phyloP scores from a whole-genome alignment of 2,113 vertebrate genomes.

The Nesogale talazaci region DNA sequence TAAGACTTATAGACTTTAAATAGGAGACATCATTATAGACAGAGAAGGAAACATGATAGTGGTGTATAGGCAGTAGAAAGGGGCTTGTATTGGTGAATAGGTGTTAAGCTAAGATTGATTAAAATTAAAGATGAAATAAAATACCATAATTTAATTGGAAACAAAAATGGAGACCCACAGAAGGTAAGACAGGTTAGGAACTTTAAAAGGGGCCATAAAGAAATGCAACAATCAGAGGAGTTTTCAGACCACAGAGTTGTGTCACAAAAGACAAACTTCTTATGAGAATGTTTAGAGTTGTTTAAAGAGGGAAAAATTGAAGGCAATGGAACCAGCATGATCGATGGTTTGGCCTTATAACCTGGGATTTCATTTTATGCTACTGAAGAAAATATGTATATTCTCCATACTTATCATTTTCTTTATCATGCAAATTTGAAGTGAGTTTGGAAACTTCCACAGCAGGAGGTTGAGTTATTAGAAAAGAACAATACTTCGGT shows the following conservation, averaged over 20 bases:
- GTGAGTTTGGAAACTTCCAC: constrained; percentile 14
- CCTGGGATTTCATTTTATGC: background rate
- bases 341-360: background rate
- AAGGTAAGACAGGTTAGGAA: background rate
- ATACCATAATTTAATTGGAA: background rate
- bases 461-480: background rate
- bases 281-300: background rate
- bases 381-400: background rate
- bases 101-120: background rate
- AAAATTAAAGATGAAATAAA: background rate
- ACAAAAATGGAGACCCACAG: background rate
- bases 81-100: background rate
- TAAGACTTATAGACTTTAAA: background rate
- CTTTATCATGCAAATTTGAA: constrained; percentile 6
- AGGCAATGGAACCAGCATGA: background rate
- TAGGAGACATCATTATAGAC: background rate
- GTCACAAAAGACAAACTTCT: background rate
- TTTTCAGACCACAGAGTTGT: background rate
- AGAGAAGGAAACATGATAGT: background rate
- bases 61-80: background rate
- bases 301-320: constrained; percentile 23
- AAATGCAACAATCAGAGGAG: background rate
- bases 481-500: background rate
- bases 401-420: background rate
- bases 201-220: background rate